A percentile compares a stretch with the other conserved stretches of the same genome.
phyloP scores from a whole-genome alignment of 1,140 invertebrate species.

The Chelonus insularis region DNA sequence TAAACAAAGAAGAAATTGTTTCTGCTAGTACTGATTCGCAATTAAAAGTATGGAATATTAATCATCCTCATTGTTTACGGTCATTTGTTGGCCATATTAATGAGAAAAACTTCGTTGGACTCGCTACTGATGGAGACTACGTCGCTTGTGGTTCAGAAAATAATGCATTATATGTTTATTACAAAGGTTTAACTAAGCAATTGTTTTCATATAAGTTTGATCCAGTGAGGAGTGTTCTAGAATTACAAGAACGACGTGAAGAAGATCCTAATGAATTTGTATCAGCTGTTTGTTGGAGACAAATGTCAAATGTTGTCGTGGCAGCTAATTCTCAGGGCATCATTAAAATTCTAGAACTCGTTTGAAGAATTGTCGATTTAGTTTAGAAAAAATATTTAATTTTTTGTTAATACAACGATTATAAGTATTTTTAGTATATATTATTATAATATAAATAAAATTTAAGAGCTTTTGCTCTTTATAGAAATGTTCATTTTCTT shows the following conservation, averaged over 20 bases:
- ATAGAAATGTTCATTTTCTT: no score
- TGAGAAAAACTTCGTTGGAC: slow-evolving; percentile 96
- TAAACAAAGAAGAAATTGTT: slow-evolving; percentile 87
- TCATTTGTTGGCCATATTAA: slow-evolving; percentile 94
- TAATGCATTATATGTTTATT: slow-evolving; percentile 92
- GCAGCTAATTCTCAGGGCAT: slow-evolving; percentile 95
- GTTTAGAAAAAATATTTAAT: neutral
- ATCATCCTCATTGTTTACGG: slow-evolving; percentile 77
- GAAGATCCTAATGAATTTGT: slow-evolving; percentile 93
- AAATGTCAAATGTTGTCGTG: slow-evolving; percentile 84
- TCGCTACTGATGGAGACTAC: slow-evolving; percentile 94
- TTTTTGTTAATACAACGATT: no score
- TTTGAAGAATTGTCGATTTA: slow-evolving; percentile 54
- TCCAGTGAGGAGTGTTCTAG: slow-evolving; percentile 77
- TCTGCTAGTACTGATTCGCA: slow-evolving; percentile 95
- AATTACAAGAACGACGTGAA: slow-evolving; percentile 74
- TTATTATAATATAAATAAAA: no score
- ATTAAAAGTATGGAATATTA: slow-evolving; percentile 91
- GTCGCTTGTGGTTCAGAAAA: slow-evolving; percentile 96
- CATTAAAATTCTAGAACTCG: slow-evolving; percentile 83
- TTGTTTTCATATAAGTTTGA: slow-evolving; percentile 90
- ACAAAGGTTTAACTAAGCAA: slow-evolving; percentile 86
- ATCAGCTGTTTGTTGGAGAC: slow-evolving; percentile 93
- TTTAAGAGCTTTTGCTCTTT: no score
- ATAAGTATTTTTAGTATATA: no score